These are phyloP conservation scores for Diarsia brunnea DNA, from an alignment of 2,888 invertebrate species.

Conservation along the genomic window DNA sequence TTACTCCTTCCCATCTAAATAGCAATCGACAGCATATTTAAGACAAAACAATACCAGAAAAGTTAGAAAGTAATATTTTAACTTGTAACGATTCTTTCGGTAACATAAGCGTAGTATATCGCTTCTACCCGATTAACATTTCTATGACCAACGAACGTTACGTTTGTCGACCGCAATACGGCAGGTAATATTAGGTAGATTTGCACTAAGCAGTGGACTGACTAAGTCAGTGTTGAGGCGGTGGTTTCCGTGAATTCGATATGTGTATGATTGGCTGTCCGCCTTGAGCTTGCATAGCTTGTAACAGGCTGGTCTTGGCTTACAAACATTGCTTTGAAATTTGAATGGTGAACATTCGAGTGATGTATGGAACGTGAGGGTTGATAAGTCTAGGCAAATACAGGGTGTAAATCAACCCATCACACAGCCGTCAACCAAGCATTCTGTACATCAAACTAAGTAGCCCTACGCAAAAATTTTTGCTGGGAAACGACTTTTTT, in stretches of 20 bases:
- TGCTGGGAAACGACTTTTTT: too few relatives aligned
- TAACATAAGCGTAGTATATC: too few relatives aligned
- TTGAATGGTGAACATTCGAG: background rate
- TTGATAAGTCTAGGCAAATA: background rate
- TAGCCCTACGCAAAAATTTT: too few relatives aligned
- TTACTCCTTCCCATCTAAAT: background rate
- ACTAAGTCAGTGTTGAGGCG: background rate
- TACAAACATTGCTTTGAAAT: constrained; percentile 1
- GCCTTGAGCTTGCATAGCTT: background rate
- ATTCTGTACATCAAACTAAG: too few relatives aligned
- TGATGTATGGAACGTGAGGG: background rate
- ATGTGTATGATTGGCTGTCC: background rate
- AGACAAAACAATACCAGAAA: too few relatives aligned
- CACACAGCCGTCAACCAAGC: too few relatives aligned
- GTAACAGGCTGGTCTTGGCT: background rate
- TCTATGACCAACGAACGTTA: background rate
- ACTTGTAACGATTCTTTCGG: background rate
- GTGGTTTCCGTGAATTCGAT: constrained; percentile 3
- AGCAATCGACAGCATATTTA: background rate
- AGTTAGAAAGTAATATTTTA: too few relatives aligned
- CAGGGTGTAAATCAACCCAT: too few relatives aligned
- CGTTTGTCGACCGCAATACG: constrained; percentile 7
- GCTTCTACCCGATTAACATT: background rate
- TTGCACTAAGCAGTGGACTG: background rate
- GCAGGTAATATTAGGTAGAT: constrained; percentile 10